Evolutionary conservation across 2,888 invertebrate species (phyloP).

Genomic region (Chydorus sphaericus): DNA sequence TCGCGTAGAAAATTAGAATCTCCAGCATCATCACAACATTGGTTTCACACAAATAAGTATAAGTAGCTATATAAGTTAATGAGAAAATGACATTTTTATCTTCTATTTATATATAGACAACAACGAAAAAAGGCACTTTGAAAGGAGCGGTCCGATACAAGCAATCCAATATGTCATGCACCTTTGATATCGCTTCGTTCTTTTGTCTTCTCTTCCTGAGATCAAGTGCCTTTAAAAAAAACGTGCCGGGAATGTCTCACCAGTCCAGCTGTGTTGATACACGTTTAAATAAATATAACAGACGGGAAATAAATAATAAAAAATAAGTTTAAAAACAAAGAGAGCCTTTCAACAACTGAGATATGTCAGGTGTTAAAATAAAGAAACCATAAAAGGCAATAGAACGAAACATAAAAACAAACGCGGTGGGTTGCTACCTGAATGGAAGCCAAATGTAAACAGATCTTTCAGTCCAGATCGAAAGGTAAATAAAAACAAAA

Average conservation of each 20-base stretch:
- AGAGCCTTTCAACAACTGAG: background rate
- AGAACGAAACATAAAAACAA: too few species aligned
- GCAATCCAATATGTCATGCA: background rate
- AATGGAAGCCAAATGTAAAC: too few species aligned
- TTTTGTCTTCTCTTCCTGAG: background rate
- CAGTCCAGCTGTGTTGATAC: too few species aligned
- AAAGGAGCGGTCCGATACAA: background rate
- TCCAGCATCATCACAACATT: too few species aligned
- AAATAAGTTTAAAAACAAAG: background rate
- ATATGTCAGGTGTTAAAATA: background rate
- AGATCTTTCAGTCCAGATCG: background rate
- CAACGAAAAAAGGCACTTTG: slow-evolving; percentile 1
- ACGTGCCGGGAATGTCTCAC: background rate
- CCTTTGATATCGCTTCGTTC: background rate
- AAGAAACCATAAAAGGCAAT: too few species aligned
- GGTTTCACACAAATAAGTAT: background rate
- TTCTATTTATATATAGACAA: background rate
- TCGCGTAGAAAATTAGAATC: too few species aligned
- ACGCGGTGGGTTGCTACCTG: too few species aligned
- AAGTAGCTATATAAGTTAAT: background rate
- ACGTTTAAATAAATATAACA: background rate
- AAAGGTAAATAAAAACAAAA: too few species aligned
- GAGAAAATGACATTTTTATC: background rate
- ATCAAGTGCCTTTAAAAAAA: background rate
- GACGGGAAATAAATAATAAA: background rate